These are phyloP conservation scores for Aepyceros melampus DNA, from an alignment of 2,113 vertebrate genomes.

Conservation along the genomic window DNA sequence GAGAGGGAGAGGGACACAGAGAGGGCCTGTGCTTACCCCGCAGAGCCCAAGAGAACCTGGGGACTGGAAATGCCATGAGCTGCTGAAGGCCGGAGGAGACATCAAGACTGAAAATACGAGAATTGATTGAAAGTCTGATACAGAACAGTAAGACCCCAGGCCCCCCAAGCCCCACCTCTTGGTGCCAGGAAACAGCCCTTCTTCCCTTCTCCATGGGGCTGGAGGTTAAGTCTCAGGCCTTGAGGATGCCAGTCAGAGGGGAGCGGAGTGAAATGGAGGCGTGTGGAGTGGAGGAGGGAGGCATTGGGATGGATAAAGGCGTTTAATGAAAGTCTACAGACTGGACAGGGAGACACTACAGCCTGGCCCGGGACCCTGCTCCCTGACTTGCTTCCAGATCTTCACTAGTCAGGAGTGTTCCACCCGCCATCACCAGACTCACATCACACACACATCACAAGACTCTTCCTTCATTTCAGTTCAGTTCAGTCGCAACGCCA, in stretches of 20 bases:
- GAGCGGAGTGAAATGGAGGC: not conserved
- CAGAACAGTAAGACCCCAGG: not conserved
- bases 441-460: not conserved
- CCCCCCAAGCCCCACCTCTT: fast-evolving
- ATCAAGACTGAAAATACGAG: not conserved
- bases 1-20: not conserved
- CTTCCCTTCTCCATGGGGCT: fast-evolving
- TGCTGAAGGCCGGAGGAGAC: not conserved
- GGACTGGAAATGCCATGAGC: not conserved
- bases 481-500: not conserved
- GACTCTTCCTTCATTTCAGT: not conserved
- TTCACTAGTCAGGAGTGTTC: not conserved
- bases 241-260: not conserved
- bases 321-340: not conserved
- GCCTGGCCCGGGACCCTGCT: not conserved
- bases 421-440: not conserved
- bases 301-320: not conserved
- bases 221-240: not conserved
- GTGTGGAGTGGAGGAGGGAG: not conserved
- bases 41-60: not conserved
- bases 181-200: not conserved
- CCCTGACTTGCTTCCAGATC: not conserved
- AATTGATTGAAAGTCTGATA: not conserved
- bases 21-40: not conserved
- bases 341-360: not conserved